These are phyloP conservation scores for Trachelipus rathkii DNA, from an alignment of 1,140 invertebrate genomes.

Conservation along the genomic window DNA sequence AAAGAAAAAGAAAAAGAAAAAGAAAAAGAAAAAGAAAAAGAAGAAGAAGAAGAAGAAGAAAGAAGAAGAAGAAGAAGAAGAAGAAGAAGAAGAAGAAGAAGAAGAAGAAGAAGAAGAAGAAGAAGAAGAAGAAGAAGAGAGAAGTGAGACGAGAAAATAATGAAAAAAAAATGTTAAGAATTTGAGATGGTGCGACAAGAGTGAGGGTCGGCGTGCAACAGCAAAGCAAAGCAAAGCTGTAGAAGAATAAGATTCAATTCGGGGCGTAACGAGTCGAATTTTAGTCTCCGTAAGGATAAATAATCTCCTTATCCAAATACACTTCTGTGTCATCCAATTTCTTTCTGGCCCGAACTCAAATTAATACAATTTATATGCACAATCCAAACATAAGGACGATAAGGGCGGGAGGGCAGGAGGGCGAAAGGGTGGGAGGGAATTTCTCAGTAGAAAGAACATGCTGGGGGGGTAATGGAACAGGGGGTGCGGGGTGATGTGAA, in stretches of 20 bases:
- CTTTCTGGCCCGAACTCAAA: conserved; percentile 11
- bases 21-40: no score
- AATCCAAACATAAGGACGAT: conserved; percentile 10
- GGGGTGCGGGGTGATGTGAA: neutral
- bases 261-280: neutral
- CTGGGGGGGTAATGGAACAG: neutral
- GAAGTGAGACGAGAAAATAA: no score
- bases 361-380: conserved; percentile 13
- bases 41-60: no score
- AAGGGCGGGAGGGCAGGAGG: neutral
- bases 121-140: no score
- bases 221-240: no score
- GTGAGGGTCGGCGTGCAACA: neutral
- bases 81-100: no score
- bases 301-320: conserved; percentile 6
- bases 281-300: neutral
- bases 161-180: no score
- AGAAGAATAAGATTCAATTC: neutral
- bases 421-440: neutral
- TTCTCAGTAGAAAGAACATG: neutral
- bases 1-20: no score
- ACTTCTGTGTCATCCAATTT: conserved; percentile 12
- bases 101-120: no score
- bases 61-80: no score
- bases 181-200: no score